These are phyloP conservation scores for Gorsachius magnificus DNA, from an alignment of 2,797 vertebrate species.

Conservation along the genomic window DNA sequence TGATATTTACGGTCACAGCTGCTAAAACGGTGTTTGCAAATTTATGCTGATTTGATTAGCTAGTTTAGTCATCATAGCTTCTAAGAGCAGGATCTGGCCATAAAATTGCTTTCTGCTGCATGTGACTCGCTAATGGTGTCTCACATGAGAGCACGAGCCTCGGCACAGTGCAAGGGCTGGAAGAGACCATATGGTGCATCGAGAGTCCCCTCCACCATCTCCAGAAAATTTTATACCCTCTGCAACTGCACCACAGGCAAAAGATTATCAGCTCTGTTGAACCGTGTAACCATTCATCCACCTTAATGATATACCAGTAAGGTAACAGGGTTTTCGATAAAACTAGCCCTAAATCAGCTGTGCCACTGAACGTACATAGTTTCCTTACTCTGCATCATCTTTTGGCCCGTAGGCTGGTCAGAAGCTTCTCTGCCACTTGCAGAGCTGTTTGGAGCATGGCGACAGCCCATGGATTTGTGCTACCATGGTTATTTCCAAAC, in stretches of 20 bases:
- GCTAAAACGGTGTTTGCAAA: slow-evolving; percentile 76
- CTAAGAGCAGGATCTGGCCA: slow-evolving; percentile 64
- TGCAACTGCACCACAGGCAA: not conserved
- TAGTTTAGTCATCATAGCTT: slow-evolving; percentile 73
- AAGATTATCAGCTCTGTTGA: slow-evolving; percentile 13
- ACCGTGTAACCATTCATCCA: not conserved
- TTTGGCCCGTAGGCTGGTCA: not conserved
- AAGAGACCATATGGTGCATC: slow-evolving; percentile 64
- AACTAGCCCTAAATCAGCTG: not conserved
- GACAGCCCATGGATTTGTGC: not conserved
- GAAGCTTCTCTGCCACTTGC: not conserved
- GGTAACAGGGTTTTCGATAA: not conserved
- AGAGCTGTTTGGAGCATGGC: not conserved
- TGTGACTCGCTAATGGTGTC: slow-evolving; percentile 66
- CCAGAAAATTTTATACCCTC: slow-evolving; percentile 28
- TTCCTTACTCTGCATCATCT: not conserved
- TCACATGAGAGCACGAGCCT: slow-evolving; percentile 65
- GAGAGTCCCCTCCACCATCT: not conserved
- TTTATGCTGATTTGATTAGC: slow-evolving; percentile 82
- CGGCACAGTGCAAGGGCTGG: not conserved
- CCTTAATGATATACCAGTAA: not conserved
- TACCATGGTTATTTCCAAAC: not conserved
- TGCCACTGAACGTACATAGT: rapidly evolving
- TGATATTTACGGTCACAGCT: slow-evolving; percentile 77
- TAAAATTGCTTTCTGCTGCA: slow-evolving; percentile 72